Conservation (phyloP, 2,113 vertebrate genomes). For the Psammodynastes pulverulentus region DNA sequence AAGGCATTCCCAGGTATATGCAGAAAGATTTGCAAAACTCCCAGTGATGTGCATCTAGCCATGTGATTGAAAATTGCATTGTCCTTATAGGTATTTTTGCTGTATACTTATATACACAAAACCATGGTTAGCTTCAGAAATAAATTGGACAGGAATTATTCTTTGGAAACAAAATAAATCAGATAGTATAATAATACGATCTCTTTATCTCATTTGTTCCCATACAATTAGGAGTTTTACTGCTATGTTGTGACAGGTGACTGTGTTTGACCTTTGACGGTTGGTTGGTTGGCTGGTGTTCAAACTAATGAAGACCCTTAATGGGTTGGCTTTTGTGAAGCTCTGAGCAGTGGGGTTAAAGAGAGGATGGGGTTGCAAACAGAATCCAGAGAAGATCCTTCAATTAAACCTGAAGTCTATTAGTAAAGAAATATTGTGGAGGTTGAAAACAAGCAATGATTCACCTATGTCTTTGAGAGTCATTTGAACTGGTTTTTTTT, state of each 20-base stretch:
- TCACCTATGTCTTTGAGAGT: conserved; percentile 68
- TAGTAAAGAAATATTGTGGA: conserved; percentile 77
- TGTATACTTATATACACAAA: conserved; percentile 27
- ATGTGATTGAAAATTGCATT: background rate
- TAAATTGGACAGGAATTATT: conserved; percentile 76
- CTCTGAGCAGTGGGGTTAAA: conserved; percentile 71
- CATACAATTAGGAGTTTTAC: conserved; percentile 79
- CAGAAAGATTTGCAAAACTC: background rate
- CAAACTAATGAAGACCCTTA: conserved; percentile 79
- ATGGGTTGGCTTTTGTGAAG: conserved; percentile 74
- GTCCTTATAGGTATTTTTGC: background rate
- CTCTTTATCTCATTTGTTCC: conserved; percentile 78
- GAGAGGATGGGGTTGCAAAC: conserved; percentile 72
- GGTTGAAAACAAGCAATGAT: conserved; percentile 74
- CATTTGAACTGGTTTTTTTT: background rate
- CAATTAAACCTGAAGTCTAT: conserved; percentile 78
- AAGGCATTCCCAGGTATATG: background rate
- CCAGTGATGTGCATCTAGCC: background rate
- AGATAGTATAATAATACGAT: conserved; percentile 74
- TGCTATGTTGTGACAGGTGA: conserved; percentile 78
- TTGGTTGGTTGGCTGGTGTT: conserved; percentile 76
- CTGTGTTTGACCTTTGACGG: conserved; percentile 78
- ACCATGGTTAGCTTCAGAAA: conserved; percentile 61
- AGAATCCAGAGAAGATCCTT: conserved; percentile 76
- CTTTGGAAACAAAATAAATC: conserved; percentile 78